Evolutionary conservation across 37 sponge, comb jelly and placozoan genomes (phyloP).

Genomic region (Eunapius fragilis): DNA sequence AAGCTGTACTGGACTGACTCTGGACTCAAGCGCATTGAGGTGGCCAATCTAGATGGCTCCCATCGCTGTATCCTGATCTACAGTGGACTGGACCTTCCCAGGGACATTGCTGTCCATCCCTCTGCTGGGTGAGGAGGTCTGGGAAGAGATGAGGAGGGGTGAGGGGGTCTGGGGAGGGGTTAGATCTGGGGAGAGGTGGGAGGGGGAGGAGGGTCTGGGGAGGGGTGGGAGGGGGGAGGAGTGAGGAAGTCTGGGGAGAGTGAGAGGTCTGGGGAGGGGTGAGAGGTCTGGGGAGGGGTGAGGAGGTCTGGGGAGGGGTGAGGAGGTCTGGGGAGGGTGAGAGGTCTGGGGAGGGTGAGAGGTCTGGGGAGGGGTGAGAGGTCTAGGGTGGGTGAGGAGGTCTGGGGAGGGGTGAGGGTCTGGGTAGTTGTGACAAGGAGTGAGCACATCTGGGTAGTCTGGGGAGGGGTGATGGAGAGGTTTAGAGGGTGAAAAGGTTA

Average conservation of each 20-base stretch:
- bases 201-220: neutral
- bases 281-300: too few relatives aligned
- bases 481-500: too few relatives aligned
- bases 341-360: too few relatives aligned
- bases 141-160: neutral
- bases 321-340: too few relatives aligned
- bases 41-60: slow-evolving; percentile 44
- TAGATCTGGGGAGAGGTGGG: neutral
- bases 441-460: too few relatives aligned
- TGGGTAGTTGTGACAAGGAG: too few relatives aligned
- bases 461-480: too few relatives aligned
- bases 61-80: slow-evolving; percentile 42
- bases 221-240: neutral
- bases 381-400: too few relatives aligned
- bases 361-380: too few relatives aligned
- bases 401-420: too few relatives aligned
- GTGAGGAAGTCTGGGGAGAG: neutral
- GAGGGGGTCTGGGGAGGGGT: neutral
- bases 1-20: slow-evolving; percentile 82
- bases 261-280: too few relatives aligned
- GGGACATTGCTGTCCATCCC: slow-evolving; percentile 78
- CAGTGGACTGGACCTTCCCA: slow-evolving; percentile 30
- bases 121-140: slow-evolving; percentile 51
- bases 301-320: neutral
- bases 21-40: slow-evolving; percentile 43